phyloP scores from a whole-genome alignment of 1,140 invertebrate genomes.

The Bombus waltoni region DNA sequence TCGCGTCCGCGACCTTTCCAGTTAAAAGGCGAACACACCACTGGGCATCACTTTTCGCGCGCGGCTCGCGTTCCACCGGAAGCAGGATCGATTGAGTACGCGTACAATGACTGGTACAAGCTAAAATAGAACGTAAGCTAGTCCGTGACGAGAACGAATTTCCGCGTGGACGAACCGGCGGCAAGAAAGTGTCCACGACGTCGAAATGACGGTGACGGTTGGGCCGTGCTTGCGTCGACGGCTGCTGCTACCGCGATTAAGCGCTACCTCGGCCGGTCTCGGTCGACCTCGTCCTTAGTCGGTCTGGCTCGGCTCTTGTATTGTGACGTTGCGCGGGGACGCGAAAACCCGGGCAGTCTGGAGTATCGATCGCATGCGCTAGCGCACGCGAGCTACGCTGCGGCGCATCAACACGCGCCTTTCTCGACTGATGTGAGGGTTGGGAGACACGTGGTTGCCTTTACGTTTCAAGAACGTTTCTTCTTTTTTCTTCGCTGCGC shows the following conservation, averaged over 20 bases:
- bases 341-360: slow-evolving; percentile 71
- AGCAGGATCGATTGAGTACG: not conserved
- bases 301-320: slow-evolving; percentile 62
- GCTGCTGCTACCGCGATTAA: slow-evolving; percentile 67
- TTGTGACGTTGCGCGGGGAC: slow-evolving; percentile 73
- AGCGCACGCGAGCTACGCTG: slow-evolving; percentile 75
- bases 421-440: slow-evolving; percentile 46
- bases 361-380: slow-evolving; percentile 77
- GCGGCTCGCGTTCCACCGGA: slow-evolving; percentile 29
- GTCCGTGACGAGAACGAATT: slow-evolving; percentile 28
- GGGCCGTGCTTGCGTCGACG: slow-evolving; percentile 72
- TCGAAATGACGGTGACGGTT: slow-evolving; percentile 73
- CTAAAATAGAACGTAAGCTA: not conserved
- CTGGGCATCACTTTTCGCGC: slow-evolving; percentile 60
- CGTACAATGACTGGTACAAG: not conserved
- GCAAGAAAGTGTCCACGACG: slow-evolving; percentile 62
- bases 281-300: slow-evolving; percentile 66
- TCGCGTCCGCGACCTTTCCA: slow-evolving; percentile 20
- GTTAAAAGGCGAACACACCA: slow-evolving; percentile 51
- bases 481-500: not conserved
- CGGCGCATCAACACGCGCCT: slow-evolving; percentile 54
- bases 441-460: slow-evolving; percentile 72
- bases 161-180: slow-evolving; percentile 56
- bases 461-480: not conserved
- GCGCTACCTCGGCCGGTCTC: slow-evolving; percentile 73